phyloP scores from a whole-genome alignment of 2,888 invertebrate species.

The Poecilobothrus nobilitatus region DNA sequence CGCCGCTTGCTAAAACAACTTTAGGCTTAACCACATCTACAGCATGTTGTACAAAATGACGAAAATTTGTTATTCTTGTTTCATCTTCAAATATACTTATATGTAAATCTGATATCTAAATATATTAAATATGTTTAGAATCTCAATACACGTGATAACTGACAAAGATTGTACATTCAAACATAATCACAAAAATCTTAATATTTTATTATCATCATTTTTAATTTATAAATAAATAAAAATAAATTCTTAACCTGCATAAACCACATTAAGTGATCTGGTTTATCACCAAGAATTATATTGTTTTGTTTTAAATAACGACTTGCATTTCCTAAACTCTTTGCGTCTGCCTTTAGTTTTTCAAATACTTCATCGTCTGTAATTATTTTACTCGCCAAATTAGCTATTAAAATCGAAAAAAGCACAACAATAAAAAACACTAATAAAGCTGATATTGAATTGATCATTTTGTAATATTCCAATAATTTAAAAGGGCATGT shows the following conservation, averaged over 20 bases:
- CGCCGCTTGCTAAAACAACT: constrained; percentile 76
- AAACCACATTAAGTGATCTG: constrained; percentile 63
- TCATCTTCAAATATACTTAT: constrained; percentile 75
- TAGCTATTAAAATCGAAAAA: constrained; percentile 60
- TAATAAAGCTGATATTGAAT: constrained; percentile 52
- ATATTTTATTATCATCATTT: no score
- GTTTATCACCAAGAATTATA: constrained; percentile 45
- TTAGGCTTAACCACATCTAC: constrained; percentile 63
- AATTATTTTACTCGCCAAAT: constrained; percentile 58
- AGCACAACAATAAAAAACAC: constrained; percentile 54
- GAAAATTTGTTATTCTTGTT: constrained; percentile 63
- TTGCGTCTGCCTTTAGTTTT: constrained; percentile 36
- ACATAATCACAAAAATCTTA: no score
- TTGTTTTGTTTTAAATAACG: not conserved
- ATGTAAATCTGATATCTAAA: constrained; percentile 81
- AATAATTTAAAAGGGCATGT: no score
- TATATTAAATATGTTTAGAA: constrained; percentile 20
- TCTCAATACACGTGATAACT: no score
- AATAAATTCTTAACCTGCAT: constrained; percentile 54
- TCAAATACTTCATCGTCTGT: constrained; percentile 45
- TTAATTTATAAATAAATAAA: not conserved
- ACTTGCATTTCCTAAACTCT: not conserved
- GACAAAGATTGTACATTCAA: no score
- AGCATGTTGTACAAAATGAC: constrained; percentile 69
- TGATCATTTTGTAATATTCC: not conserved